Percentiles rank a stretch among this genome's conserved stretches.
These are phyloP conservation scores for Spodoptera litura DNA, from an alignment of 1,140 invertebrate genomes.

Conservation along the genomic window DNA sequence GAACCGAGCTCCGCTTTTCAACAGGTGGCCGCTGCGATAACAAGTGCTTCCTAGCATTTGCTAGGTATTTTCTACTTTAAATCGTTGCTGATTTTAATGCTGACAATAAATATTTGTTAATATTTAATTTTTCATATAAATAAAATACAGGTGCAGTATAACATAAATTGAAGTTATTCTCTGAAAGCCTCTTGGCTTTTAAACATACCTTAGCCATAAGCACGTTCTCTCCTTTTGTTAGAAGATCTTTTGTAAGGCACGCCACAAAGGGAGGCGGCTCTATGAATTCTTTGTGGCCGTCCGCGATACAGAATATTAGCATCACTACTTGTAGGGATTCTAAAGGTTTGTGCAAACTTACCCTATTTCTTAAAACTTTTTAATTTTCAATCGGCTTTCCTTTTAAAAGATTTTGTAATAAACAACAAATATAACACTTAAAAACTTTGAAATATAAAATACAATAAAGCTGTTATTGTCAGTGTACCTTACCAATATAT, in stretches of 20 bases:
- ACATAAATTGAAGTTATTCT: neutral
- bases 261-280: slow-evolving; percentile 11
- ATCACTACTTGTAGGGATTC: slow-evolving; percentile 3
- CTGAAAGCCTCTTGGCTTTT: slow-evolving; percentile 22
- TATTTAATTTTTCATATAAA: no score
- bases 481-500: no score
- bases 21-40: slow-evolving; percentile 12
- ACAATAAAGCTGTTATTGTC: no score
- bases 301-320: slow-evolving; percentile 15
- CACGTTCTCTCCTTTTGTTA: slow-evolving; percentile 14
- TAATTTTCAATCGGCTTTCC: neutral
- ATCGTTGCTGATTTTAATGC: no score
- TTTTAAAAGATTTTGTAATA: neutral
- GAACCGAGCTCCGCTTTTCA: slow-evolving; percentile 3
- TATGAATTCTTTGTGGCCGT: slow-evolving; percentile 10
- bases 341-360: neutral
- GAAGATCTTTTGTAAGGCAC: slow-evolving; percentile 15
- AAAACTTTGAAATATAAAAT: no score
- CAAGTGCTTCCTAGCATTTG: neutral
- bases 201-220: slow-evolving; percentile 25
- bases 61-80: no score
- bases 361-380: neutral
- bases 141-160: no score
- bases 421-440: no score
- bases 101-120: no score